phyloP scores from a whole-genome alignment of 2,113 vertebrate species.

The Protomyctophum bolini region DNA sequence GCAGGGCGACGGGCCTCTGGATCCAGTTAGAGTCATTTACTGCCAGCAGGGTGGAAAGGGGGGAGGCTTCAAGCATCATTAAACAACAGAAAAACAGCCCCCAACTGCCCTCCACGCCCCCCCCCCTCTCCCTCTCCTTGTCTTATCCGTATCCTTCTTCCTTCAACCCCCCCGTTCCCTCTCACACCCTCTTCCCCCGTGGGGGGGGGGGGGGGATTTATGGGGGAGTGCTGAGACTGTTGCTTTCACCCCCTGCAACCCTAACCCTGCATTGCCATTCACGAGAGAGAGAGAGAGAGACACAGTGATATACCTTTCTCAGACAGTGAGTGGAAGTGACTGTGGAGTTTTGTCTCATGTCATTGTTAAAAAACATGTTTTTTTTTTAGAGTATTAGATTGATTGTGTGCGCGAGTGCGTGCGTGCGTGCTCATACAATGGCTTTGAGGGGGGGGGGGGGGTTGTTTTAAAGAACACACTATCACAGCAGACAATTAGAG shows the following conservation, averaged over 20 bases:
- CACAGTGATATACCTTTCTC: slow-evolving; percentile 31
- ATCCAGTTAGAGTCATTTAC: slow-evolving; percentile 37
- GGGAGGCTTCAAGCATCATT: slow-evolving; percentile 53
- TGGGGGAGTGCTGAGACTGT: slow-evolving; percentile 36
- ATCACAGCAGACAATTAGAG: slow-evolving; percentile 50
- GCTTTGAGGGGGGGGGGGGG: not conserved
- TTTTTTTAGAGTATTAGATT: no score
- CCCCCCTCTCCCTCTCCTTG: slow-evolving; percentile 13
- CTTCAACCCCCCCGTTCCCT: not conserved
- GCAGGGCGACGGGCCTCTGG: slow-evolving; percentile 1
- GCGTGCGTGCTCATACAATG: slow-evolving; percentile 27
- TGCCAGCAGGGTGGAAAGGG: slow-evolving; percentile 23
- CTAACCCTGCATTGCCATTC: slow-evolving; percentile 1
- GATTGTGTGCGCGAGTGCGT: slow-evolving; percentile 31
- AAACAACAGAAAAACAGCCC: slow-evolving; percentile 48
- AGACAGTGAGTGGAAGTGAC: slow-evolving; percentile 31
- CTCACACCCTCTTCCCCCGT: not conserved
- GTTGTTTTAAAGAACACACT: slow-evolving; percentile 53
- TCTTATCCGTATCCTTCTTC: not conserved
- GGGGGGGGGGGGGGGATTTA: slow-evolving; percentile 55
- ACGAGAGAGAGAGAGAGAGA: slow-evolving; percentile 18
- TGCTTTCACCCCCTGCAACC: slow-evolving; percentile 23
- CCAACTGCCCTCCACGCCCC: slow-evolving; percentile 9
- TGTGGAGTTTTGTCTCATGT: not conserved
- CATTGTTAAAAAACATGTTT: no score